These are phyloP conservation scores for Drosophila anomelani DNA, from an alignment of 2,888 invertebrate species.

Conservation along the genomic window DNA sequence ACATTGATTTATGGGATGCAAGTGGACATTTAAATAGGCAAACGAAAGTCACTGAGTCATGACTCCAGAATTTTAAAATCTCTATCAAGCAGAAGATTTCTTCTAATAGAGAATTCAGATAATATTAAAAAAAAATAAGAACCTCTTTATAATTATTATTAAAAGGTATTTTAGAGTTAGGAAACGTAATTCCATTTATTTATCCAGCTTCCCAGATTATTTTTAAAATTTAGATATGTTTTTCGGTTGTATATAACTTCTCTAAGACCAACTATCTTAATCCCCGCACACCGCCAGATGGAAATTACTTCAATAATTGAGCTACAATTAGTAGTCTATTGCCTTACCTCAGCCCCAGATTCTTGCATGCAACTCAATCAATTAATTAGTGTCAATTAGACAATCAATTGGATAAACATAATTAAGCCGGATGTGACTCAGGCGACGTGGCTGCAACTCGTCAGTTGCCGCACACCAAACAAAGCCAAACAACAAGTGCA, in stretches of 20 bases:
- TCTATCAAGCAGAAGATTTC: background rate
- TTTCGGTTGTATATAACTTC: background rate
- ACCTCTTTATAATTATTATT: background rate
- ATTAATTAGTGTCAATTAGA: conserved; percentile 47
- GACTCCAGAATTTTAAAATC: background rate
- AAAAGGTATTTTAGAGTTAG: too few relatives aligned
- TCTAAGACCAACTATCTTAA: background rate
- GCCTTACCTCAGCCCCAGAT: conserved; percentile 14
- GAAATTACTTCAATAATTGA: conserved; percentile 12
- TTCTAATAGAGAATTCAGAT: background rate
- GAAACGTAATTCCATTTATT: too few relatives aligned
- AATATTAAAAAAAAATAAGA: background rate
- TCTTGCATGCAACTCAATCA: conserved; percentile 41
- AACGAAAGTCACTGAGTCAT: background rate
- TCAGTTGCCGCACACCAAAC: conserved; percentile 7
- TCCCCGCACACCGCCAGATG: background rate
- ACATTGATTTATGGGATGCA: conserved; percentile 25
- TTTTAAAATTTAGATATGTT: too few relatives aligned
- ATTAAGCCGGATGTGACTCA: conserved; percentile 35
- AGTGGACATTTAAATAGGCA: conserved; percentile 1
- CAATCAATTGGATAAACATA: conserved; percentile 50
- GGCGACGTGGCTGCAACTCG: conserved; percentile 10
- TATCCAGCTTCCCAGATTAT: too few relatives aligned
- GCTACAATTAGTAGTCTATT: conserved; percentile 15
- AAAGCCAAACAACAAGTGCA: conserved; percentile 12